These are phyloP conservation scores for Dromiciops gliroides DNA, from an alignment of 2,113 vertebrate genomes.

Conservation along the genomic window DNA sequence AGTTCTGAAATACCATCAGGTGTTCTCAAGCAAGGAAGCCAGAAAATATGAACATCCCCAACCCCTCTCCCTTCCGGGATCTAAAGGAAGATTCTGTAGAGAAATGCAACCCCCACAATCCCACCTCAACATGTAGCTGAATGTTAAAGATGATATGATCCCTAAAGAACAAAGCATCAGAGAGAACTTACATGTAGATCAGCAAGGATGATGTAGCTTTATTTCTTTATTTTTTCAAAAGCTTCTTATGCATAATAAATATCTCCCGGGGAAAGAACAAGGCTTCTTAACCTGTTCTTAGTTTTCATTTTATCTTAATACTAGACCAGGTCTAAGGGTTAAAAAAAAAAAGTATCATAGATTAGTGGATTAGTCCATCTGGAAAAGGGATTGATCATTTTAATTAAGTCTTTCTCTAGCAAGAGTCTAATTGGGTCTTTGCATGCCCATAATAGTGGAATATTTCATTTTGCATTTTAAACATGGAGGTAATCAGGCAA, in stretches of 20 bases:
- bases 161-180: not conserved
- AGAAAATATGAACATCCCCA: not conserved
- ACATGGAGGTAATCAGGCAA: slow-evolving; percentile 44
- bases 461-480: slow-evolving; percentile 66
- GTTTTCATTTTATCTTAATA: slow-evolving; percentile 35
- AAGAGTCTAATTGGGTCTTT: slow-evolving; percentile 72
- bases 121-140: too few relatives aligned
- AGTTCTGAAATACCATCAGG: not conserved
- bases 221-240: not conserved
- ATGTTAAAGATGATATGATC: not conserved
- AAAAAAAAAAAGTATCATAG: slow-evolving; percentile 38
- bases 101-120: not conserved
- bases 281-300: not conserved
- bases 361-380: slow-evolving; percentile 70
- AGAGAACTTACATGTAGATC: not conserved
- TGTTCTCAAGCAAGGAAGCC: not conserved
- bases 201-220: not conserved
- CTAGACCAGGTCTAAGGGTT: slow-evolving; percentile 54
- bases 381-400: slow-evolving; percentile 74
- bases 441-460: slow-evolving; percentile 68
- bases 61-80: not conserved
- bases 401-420: slow-evolving; percentile 57
- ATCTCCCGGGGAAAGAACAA: not conserved
- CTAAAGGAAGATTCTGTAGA: not conserved
- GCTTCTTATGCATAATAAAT: not conserved